These are phyloP conservation scores for Sphaerodactylus townsendi DNA, from an alignment of 2,113 vertebrate species.

Conservation along the genomic window DNA sequence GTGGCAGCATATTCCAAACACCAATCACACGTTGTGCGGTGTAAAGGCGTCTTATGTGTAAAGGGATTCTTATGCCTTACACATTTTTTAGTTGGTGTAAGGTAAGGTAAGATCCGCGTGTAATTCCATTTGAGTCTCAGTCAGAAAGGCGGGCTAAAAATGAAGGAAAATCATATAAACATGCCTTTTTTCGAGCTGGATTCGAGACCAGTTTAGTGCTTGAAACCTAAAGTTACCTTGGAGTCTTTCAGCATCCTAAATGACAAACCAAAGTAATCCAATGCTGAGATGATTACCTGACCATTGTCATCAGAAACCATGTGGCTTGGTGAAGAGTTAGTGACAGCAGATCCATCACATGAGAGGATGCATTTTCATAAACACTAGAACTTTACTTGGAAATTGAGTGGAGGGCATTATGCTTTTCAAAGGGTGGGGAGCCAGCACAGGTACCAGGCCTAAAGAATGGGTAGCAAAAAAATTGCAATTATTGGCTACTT, in stretches of 20 bases:
- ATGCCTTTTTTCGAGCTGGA: too few relatives aligned
- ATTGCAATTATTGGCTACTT: slow-evolving; percentile 19
- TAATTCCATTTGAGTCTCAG: too few relatives aligned
- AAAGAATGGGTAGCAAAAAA: slow-evolving; percentile 6
- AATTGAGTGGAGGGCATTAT: slow-evolving; percentile 92
- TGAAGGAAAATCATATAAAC: too few relatives aligned
- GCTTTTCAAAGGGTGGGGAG: slow-evolving; percentile 83
- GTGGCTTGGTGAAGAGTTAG: slow-evolving; percentile 89
- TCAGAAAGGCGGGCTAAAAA: too few relatives aligned
- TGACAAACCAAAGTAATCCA: neutral
- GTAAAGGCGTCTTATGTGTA: too few relatives aligned
- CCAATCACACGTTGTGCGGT: too few relatives aligned
- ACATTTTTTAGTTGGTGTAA: too few relatives aligned
- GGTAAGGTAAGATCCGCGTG: too few relatives aligned
- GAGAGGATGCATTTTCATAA: slow-evolving; percentile 95
- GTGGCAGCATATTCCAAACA: too few relatives aligned
- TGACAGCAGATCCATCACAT: slow-evolving; percentile 95
- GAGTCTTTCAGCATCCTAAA: neutral
- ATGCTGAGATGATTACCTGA: slow-evolving; percentile 79
- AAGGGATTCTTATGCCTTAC: too few relatives aligned
- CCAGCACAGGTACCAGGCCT: slow-evolving; percentile 95
- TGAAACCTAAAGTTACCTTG: neutral
- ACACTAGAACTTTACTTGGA: slow-evolving; percentile 92
- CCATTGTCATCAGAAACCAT: slow-evolving; percentile 96
- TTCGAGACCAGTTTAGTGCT: too few relatives aligned